phyloP scores from a whole-genome alignment of 2,797 vertebrate genomes.

The Nannoperca obscura region DNA sequence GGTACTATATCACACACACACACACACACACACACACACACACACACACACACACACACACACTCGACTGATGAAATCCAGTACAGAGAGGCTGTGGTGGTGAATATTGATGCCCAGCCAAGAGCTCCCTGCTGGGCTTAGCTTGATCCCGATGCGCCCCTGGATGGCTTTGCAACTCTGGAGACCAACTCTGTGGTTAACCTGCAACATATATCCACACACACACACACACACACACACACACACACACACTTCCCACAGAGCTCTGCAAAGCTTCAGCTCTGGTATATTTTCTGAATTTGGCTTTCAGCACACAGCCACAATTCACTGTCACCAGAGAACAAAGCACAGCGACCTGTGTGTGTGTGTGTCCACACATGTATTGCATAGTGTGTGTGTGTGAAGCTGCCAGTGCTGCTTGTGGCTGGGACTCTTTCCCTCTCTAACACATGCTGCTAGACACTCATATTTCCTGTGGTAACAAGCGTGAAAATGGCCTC shows the following conservation, averaged over 20 bases:
- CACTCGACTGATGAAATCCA: constrained; percentile 57
- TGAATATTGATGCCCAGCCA: constrained; percentile 76
- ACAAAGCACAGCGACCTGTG: constrained; percentile 61
- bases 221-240: constrained; percentile 22
- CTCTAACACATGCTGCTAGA: constrained; percentile 76
- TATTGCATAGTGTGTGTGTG: constrained; percentile 23
- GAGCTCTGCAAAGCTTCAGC: constrained; percentile 36
- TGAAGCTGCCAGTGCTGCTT: constrained; percentile 48
- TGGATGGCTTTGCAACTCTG: constrained; percentile 68
- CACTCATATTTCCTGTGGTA: constrained; percentile 81
- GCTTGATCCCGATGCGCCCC: constrained; percentile 64
- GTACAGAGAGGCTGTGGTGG: constrained; percentile 53
- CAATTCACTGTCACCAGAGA: constrained; percentile 68
- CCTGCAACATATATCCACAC: constrained; percentile 48
- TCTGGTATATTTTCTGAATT: constrained; percentile 59
- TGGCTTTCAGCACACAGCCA: constrained; percentile 56
- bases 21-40: constrained; percentile 10
- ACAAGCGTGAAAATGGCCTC: constrained; percentile 82
- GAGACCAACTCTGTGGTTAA: constrained; percentile 64
- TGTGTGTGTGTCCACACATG: constrained; percentile 1
- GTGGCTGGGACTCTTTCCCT: constrained; percentile 51
- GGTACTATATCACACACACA: constrained; percentile 3
- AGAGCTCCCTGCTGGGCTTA: constrained; percentile 75
- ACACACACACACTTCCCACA: constrained; percentile 14
- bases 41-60: background rate